These are phyloP conservation scores for Drosophila rubida DNA, from an alignment of 2,888 invertebrate species.

Conservation along the genomic window DNA sequence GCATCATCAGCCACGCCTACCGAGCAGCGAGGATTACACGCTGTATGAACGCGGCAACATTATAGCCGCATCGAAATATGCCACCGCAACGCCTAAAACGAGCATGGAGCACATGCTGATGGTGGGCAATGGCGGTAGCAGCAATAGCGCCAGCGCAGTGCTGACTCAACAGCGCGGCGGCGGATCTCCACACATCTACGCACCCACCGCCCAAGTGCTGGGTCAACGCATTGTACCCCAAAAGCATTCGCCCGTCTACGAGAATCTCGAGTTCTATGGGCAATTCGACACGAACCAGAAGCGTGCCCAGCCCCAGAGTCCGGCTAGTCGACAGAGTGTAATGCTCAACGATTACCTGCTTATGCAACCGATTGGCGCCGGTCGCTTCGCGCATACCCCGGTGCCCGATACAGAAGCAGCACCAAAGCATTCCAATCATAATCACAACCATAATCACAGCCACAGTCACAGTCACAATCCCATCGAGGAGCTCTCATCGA, in stretches of 20 bases:
- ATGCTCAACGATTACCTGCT: constrained; percentile 85
- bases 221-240: constrained; percentile 82
- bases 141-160: constrained; percentile 9
- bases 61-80: constrained; percentile 91
- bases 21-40: constrained; percentile 85
- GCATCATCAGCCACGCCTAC: constrained; percentile 87
- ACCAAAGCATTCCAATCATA: constrained; percentile 29
- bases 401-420: constrained; percentile 84
- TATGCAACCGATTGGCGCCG: constrained; percentile 84
- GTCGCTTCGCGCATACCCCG: constrained; percentile 85
- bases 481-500: constrained; percentile 75
- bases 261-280: constrained; percentile 93
- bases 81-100: constrained; percentile 88
- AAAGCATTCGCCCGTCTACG: constrained; percentile 88
- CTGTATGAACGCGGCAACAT: constrained; percentile 90
- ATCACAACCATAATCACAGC: constrained; percentile 8
- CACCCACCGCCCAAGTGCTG: constrained; percentile 60
- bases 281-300: constrained; percentile 85
- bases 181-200: constrained; percentile 58
- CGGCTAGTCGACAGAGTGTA: constrained; percentile 75
- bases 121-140: constrained; percentile 41
- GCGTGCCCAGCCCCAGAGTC: constrained; percentile 91
- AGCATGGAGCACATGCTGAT: constrained; percentile 23
- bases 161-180: constrained; percentile 15
- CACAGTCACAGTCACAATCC: constrained; percentile 13